Evolutionary conservation across 1,140 invertebrate species (phyloP).

Genomic region (Lasioglossum baleicum): DNA sequence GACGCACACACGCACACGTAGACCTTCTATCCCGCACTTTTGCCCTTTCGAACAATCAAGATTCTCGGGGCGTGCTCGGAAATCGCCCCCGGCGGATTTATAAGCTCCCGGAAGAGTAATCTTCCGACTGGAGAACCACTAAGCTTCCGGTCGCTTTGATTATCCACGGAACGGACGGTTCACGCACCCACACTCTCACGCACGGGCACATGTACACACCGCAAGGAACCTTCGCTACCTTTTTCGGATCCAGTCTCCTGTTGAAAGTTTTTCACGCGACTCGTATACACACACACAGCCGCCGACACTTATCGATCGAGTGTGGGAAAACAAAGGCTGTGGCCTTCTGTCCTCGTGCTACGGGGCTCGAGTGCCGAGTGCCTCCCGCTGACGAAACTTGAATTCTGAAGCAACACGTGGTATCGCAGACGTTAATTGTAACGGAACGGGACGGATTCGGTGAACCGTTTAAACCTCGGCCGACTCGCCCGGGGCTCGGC

Average conservation of each 20-base stretch:
- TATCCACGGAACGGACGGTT: not conserved
- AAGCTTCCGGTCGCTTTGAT: not conserved
- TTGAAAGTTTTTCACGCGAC: not conserved
- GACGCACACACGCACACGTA: not conserved
- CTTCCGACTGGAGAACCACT: not conserved
- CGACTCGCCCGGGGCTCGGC: not conserved
- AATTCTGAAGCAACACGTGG: conserved; percentile 45
- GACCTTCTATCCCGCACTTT: not conserved
- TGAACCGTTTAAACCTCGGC: not conserved
- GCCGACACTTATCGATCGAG: not conserved
- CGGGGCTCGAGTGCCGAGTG: not conserved
- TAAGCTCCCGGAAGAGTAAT: not conserved
- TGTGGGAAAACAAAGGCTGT: not conserved
- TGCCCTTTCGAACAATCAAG: not conserved
- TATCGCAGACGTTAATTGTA: conserved; percentile 14
- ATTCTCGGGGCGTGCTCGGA: not conserved
- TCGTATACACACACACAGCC: not conserved
- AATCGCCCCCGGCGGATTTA: not conserved
- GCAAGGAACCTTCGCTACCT: too few species aligned
- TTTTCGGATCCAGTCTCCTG: not conserved
- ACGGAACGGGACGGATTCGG: not conserved
- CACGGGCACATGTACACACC: not conserved
- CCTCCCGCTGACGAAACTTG: not conserved
- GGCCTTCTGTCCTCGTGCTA: not conserved
- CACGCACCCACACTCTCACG: not conserved